Conservation (phyloP, 2,113 vertebrate species). For the Thunnus maccoyii region DNA sequence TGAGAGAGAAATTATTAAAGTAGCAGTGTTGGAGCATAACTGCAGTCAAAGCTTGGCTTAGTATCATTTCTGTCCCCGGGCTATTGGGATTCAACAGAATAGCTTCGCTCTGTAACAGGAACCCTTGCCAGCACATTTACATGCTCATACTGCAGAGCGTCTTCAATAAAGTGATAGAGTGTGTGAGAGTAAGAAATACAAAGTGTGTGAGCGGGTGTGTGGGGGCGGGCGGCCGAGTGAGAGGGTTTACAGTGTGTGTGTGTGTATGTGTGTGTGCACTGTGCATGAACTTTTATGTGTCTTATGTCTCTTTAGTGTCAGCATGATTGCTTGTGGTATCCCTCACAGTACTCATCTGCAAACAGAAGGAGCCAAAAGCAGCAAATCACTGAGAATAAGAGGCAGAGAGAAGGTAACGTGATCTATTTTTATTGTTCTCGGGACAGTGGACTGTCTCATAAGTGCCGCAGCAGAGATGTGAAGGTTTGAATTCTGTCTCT, state of each 20-base stretch:
- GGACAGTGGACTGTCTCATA: slow-evolving; percentile 2
- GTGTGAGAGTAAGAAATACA: slow-evolving; percentile 44
- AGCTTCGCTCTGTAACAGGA: slow-evolving; percentile 54
- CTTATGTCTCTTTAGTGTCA: slow-evolving; percentile 26
- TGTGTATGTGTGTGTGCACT: not conserved
- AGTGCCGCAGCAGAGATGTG: slow-evolving; percentile 6
- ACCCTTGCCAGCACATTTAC: slow-evolving; percentile 70
- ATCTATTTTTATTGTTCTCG: slow-evolving; percentile 10
- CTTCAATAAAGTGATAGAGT: slow-evolving; percentile 55
- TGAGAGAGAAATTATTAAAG: slow-evolving; percentile 62
- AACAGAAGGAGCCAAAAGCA: slow-evolving; percentile 12
- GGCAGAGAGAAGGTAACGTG: not conserved
- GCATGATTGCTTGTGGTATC: slow-evolving; percentile 15
- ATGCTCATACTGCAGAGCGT: slow-evolving; percentile 67
- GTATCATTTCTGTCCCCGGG: slow-evolving; percentile 63
- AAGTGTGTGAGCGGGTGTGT: slow-evolving; percentile 39
- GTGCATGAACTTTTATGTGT: slow-evolving; percentile 38
- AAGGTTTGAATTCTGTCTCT: slow-evolving; percentile 29
- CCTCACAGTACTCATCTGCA: slow-evolving; percentile 23
- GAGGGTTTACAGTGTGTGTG: slow-evolving; percentile 33
- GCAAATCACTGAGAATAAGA: slow-evolving; percentile 7
- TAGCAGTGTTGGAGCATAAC: slow-evolving; percentile 53
- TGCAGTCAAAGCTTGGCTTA: slow-evolving; percentile 67
- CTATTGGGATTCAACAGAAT: slow-evolving; percentile 64
- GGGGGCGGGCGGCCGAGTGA: slow-evolving; percentile 43